Percentiles rank a stretch among this genome's conserved stretches.
Conservation (phyloP, 2,113 vertebrate genomes). For the Stomatorhinus ivindoensis region DNA sequence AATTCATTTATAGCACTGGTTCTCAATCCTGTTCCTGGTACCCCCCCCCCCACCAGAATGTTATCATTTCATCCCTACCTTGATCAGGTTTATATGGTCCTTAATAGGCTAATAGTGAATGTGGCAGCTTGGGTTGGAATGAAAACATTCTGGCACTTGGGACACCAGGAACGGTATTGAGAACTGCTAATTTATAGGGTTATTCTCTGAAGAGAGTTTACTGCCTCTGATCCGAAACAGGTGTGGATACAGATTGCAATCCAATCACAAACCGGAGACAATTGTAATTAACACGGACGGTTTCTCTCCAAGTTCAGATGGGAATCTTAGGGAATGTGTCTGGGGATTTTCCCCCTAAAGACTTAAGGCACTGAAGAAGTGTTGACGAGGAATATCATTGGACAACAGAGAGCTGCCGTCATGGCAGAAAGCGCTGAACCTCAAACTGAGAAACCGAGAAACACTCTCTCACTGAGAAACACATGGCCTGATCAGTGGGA, state of each 20-base stretch:
- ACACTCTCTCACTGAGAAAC: not conserved
- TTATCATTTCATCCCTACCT: not conserved
- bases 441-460: too few relatives aligned
- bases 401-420: not conserved
- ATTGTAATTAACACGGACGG: not conserved
- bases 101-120: not conserved
- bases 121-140: not conserved
- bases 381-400: not conserved
- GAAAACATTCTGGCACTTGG: not conserved
- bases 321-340: not conserved
- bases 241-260: not conserved
- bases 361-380: not conserved
- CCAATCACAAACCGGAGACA: not conserved
- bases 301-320: not conserved
- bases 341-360: not conserved
- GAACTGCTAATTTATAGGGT: not conserved
- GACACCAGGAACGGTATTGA: not conserved
- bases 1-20: not conserved
- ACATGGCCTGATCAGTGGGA: not conserved
- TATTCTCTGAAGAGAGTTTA: not conserved
- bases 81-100: not conserved
- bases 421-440: not conserved
- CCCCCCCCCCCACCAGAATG: not conserved
- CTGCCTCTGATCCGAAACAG: too few relatives aligned
- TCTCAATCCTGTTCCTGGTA: not conserved